Conservation (phyloP, 2,797 vertebrate genomes). For the Bradypodion pumilum region DNA sequence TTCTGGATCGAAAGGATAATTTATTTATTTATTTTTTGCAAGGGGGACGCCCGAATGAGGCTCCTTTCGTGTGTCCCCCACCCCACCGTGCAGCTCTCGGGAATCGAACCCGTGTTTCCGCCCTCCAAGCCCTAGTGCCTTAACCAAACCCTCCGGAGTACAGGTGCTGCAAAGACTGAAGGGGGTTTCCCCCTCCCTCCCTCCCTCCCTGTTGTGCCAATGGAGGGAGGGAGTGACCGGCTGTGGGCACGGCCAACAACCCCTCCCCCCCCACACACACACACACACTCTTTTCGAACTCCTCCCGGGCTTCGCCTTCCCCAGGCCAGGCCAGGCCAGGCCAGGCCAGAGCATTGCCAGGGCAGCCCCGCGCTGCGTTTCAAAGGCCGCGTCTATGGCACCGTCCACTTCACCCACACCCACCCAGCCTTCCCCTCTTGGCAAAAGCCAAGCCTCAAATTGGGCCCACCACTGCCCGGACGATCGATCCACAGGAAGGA, state of each 20-base stretch:
- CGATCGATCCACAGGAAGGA: constrained; percentile 1
- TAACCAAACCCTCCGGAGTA: constrained; percentile 13
- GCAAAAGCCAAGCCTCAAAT: background rate
- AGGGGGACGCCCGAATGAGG: no score
- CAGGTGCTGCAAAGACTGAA: constrained; percentile 1
- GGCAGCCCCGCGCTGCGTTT: background rate
- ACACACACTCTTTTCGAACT: background rate
- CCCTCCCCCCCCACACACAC: no score
- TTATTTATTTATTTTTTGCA: no score
- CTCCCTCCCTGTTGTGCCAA: background rate
- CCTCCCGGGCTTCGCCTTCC: no score
- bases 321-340: no score
- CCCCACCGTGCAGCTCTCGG: no score
- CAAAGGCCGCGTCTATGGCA: background rate
- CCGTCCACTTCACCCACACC: background rate
- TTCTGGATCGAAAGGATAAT: no score
- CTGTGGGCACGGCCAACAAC: background rate
- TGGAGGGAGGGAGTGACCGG: background rate
- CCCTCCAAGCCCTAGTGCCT: no score
- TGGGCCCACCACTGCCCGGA: background rate
- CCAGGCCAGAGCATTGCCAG: no score
- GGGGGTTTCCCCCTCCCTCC: background rate
- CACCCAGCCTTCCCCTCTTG: background rate
- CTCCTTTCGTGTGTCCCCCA: no score
- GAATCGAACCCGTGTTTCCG: no score